Evolutionary conservation across 2,113 vertebrate genomes (phyloP).

Genomic region (Melanotaenia duboulayi): DNA sequence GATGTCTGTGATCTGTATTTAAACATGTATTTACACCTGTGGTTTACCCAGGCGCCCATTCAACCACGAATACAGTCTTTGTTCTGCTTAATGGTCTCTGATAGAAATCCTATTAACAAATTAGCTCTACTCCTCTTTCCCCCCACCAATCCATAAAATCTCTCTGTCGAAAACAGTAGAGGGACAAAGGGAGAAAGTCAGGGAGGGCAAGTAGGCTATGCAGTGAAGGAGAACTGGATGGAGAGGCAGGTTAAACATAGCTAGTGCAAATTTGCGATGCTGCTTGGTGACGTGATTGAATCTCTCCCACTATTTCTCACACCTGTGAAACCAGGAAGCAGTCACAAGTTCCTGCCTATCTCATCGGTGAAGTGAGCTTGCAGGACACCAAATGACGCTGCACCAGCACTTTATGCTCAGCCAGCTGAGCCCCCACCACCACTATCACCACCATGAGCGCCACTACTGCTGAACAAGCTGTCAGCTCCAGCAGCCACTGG

Average conservation of each 20-base stretch:
- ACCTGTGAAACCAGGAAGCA: conserved; percentile 57
- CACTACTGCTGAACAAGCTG: conserved; percentile 80
- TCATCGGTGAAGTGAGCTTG: conserved; percentile 6
- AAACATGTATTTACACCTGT: conserved; percentile 20
- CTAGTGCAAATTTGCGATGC: conserved; percentile 37
- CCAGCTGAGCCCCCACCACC: conserved; percentile 51
- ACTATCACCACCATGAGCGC: conserved; percentile 40
- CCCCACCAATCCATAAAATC: conserved; percentile 66
- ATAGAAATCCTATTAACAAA: conserved; percentile 73
- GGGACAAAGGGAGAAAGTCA: conserved; percentile 30
- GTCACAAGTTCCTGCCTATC: conserved; percentile 35
- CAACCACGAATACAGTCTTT: conserved; percentile 50
- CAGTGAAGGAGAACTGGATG: conserved; percentile 51
- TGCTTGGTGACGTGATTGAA: conserved; percentile 24
- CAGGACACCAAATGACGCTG: conserved; percentile 68
- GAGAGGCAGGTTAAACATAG: conserved; percentile 66
- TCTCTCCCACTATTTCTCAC: conserved; percentile 38
- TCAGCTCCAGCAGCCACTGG: conserved; percentile 70
- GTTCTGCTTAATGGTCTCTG: conserved; percentile 67
- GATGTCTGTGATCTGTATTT: conserved; percentile 10
- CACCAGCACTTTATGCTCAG: conserved; percentile 69
- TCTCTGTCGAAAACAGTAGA: conserved; percentile 35
- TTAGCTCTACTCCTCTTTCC: conserved; percentile 58
- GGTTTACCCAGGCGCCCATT: conserved; percentile 16
- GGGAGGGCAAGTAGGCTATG: conserved; percentile 28